Evolutionary conservation across 2,888 invertebrate species (phyloP).

Genomic region (Ophion obscuratus): DNA sequence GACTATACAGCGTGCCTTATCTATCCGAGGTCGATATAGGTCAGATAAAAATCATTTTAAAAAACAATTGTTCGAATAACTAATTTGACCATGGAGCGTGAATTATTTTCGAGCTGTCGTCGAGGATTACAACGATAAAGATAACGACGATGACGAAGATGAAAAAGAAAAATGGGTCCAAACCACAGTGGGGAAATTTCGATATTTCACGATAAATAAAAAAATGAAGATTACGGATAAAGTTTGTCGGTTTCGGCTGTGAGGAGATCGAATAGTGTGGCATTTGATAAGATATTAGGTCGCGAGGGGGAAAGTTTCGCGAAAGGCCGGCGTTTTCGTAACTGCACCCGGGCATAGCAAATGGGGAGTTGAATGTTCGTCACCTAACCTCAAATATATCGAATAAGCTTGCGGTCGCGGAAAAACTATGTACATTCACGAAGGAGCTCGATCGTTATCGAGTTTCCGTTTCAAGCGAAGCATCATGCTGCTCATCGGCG

Average conservation of each 20-base stretch:
- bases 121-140: conserved; percentile 8
- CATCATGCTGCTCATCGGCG: background rate
- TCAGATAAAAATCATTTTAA: conserved; percentile 15
- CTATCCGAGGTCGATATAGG: conserved; percentile 41
- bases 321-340: conserved; percentile 55
- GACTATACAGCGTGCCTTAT: conserved; percentile 17
- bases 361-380: conserved; percentile 52
- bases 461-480: background rate
- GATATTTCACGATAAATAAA: conserved; percentile 16
- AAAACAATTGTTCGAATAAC: background rate
- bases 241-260: background rate
- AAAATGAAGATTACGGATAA: conserved; percentile 1
- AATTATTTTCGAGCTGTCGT: background rate
- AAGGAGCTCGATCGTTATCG: background rate
- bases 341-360: conserved; percentile 1
- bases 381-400: conserved; percentile 62
- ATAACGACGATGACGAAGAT: conserved; percentile 19
- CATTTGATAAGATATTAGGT: background rate
- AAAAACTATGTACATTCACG: background rate
- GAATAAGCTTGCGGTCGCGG: conserved; percentile 12
- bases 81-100: background rate
- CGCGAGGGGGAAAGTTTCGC: background rate
- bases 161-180: conserved; percentile 48
- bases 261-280: background rate
- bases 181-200: conserved; percentile 24